Evolutionary conservation across 2,113 vertebrate genomes (phyloP).

Genomic region (Heliornis fulica): DNA sequence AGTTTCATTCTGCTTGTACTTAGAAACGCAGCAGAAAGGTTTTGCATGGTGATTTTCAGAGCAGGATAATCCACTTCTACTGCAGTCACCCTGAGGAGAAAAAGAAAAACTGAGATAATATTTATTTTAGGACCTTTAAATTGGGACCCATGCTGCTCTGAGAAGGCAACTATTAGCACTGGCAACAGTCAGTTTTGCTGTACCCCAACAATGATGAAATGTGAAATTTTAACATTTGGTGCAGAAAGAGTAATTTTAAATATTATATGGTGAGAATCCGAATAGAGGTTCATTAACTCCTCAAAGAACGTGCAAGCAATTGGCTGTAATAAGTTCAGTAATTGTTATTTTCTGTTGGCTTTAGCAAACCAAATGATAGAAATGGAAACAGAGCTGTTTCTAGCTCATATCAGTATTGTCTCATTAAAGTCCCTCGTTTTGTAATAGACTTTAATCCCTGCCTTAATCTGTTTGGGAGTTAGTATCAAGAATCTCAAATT

Average conservation of each 20-base stretch:
- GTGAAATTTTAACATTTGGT: conserved; percentile 31
- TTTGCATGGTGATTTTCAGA: conserved; percentile 51
- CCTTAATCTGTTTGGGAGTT: conserved; percentile 63
- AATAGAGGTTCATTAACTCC: conserved; percentile 36
- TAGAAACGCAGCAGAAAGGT: conserved; percentile 2
- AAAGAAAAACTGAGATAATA: conserved; percentile 20
- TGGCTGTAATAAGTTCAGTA: conserved; percentile 10
- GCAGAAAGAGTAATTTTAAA: conserved; percentile 38
- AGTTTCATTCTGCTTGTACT: background rate
- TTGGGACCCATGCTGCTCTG: background rate
- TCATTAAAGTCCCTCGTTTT: conserved; percentile 50
- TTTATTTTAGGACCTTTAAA: conserved; percentile 39
- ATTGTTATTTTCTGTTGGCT: conserved; percentile 40
- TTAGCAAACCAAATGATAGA: conserved; percentile 27
- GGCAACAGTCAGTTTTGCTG: conserved; percentile 41
- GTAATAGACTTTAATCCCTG: conserved; percentile 64
- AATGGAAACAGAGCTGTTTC: conserved; percentile 29
- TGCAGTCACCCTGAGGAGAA: conserved; percentile 31
- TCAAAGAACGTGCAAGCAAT: conserved; percentile 7
- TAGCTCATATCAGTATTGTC: conserved; percentile 38
- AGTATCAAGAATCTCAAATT: conserved; percentile 37
- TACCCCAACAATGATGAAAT: conserved; percentile 40
- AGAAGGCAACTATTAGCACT: conserved; percentile 1
- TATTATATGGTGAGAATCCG: conserved; percentile 45
- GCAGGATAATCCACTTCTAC: conserved; percentile 23